Evolutionary conservation across 2,113 vertebrate species (phyloP), one percentile per base, ranked within the genome.

Genomic region (Mesembrinibis cayennensis): DNA sequence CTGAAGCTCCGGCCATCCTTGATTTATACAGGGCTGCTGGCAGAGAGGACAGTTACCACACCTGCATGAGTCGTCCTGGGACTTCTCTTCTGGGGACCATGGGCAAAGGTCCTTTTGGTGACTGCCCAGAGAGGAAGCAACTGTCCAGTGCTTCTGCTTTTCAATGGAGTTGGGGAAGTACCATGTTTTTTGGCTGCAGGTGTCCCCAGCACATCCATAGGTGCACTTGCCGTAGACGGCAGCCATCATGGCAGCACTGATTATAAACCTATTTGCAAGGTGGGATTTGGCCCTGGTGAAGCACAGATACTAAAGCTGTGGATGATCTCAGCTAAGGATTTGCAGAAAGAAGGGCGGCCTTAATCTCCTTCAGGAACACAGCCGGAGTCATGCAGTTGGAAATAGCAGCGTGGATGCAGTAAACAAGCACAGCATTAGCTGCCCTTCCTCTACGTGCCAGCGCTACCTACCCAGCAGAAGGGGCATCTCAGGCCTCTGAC

Each of bases 261-360:
- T 38, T 30, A 66, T 32, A 74, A 92, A 78, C 14, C 44, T 53
- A 2, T 44, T 80, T 66, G n/a, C 42, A 81, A 40, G 38, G 67
- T 15, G 32, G 59, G 72, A 56, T 52, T 82, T 0, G 0, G 44
- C 18, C 38, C 73, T 40, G 13, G 44, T 65, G 52, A 91, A 56
- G 73, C 1, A 3, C 47, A 29, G 61, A 78, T 52, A 52, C 69
- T 79, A 94, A 95, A 90, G 85, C 89, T 49, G 66, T 1, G 2
- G 52, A 93, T 95, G 90, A 93, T 65, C 70, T 96, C 92, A 95
- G 70, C 58, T 69, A 88, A 87, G 84, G 78, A 89, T 90, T 93
- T 32, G 0, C 47, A 87, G 83, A 87, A 94, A 78, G 56, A 93
- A 89, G 62, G 27, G 42, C 66, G 94, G 58, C 30, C 36, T 91